These are phyloP conservation scores for Drosophila gunungcola DNA, from an alignment of 1,140 invertebrate genomes.

Conservation along the genomic window DNA sequence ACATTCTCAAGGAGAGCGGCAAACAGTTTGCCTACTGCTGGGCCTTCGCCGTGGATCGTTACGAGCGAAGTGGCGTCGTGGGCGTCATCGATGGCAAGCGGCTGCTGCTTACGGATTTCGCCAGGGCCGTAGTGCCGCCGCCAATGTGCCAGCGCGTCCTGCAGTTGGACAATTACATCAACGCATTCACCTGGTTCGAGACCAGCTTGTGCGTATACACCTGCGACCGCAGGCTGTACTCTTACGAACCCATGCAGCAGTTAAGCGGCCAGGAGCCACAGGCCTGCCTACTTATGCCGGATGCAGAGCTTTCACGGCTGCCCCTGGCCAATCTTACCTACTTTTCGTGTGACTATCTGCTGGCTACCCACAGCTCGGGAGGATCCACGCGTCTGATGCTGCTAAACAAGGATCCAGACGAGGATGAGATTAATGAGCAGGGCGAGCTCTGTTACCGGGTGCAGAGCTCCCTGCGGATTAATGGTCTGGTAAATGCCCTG, in stretches of 20 bases:
- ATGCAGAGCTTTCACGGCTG: constrained; percentile 17
- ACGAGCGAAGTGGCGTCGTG: constrained; percentile 85
- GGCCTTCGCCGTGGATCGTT: constrained; percentile 75
- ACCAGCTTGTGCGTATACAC: constrained; percentile 52
- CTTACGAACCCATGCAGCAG: constrained; percentile 29
- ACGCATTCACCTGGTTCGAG: constrained; percentile 82
- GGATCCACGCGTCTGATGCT: constrained; percentile 37
- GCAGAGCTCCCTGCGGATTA: constrained; percentile 22
- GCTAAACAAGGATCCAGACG: constrained; percentile 10
- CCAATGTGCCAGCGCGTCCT: constrained; percentile 91
- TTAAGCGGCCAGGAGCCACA: constrained; percentile 3
- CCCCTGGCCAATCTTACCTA: constrained; percentile 51
- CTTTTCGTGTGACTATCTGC: constrained; percentile 20
- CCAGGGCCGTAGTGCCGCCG: constrained; percentile 91
- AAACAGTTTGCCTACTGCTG: constrained; percentile 86
- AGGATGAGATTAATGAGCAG: constrained; percentile 29
- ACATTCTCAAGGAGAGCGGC: constrained; percentile 86
- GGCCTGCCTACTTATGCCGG: not conserved
- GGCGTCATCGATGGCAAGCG: constrained; percentile 92
- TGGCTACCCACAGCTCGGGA: constrained; percentile 49
- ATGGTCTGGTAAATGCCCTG: constrained; percentile 50
- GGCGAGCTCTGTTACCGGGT: constrained; percentile 14
- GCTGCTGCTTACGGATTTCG: constrained; percentile 90
- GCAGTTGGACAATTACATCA: constrained; percentile 86
- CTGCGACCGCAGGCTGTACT: constrained; percentile 33